These are phyloP conservation scores for Gambelia wislizenii DNA, from an alignment of 2,797 vertebrate genomes.

Conservation along the genomic window DNA sequence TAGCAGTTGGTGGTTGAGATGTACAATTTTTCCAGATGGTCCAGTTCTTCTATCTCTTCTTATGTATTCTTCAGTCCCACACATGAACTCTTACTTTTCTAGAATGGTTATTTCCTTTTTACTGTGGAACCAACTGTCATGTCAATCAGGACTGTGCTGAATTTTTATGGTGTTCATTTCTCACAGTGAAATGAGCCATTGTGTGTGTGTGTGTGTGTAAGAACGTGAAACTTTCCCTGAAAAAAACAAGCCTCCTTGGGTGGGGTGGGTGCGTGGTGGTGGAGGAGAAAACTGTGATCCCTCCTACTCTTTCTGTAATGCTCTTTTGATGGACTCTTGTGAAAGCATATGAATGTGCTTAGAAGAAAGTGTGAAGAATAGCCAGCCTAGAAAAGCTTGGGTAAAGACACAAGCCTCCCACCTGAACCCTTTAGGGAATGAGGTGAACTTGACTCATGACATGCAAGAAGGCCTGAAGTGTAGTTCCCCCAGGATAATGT, in stretches of 20 bases:
- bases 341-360: background rate
- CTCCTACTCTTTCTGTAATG: background rate
- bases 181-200: background rate
- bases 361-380: background rate
- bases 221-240: background rate
- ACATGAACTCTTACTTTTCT: background rate
- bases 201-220: no score
- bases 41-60: conserved; percentile 14
- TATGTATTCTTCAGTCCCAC: conserved; percentile 38
- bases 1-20: conserved; percentile 10
- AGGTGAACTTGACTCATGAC: background rate
- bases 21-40: background rate
- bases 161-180: background rate
- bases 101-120: conserved; percentile 23
- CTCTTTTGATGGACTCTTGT: background rate
- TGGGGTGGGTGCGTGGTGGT: background rate
- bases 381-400: background rate
- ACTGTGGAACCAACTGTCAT: background rate
- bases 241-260: no score
- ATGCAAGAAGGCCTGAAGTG: background rate
- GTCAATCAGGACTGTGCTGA: background rate
- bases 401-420: background rate
- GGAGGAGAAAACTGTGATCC: background rate
- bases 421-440: no score
- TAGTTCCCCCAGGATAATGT: no score